Conservation (phyloP, 2,888 invertebrate species). For the Adela reaumurella region DNA sequence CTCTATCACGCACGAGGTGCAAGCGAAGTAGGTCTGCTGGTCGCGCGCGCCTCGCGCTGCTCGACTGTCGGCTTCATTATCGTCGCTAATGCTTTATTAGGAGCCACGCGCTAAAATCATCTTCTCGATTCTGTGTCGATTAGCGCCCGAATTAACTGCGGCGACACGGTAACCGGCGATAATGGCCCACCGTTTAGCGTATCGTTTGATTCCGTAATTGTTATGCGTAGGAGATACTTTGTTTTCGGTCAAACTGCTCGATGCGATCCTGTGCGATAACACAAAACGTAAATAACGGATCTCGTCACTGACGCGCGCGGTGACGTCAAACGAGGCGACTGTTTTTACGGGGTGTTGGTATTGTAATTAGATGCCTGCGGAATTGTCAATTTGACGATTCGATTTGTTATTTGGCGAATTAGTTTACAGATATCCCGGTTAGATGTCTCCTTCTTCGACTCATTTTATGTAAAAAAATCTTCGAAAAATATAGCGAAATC, state of each 20-base stretch:
- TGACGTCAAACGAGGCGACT: not conserved
- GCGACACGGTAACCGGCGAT: constrained; percentile 34
- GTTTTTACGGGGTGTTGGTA: not conserved
- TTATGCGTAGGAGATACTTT: constrained; percentile 35
- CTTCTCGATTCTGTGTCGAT: constrained; percentile 28
- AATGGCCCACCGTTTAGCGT: constrained; percentile 34
- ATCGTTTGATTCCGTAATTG: constrained; percentile 38
- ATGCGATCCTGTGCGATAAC: not conserved
- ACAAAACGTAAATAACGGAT: not conserved
- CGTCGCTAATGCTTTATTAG: constrained; percentile 23
- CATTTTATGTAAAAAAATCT: no score
- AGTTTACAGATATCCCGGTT: no score
- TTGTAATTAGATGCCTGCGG: not conserved
- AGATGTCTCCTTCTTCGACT: no score
- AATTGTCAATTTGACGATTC: no score
- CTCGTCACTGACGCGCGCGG: not conserved
- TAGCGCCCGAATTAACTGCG: constrained; percentile 35
- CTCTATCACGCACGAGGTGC: no score
- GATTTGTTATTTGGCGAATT: no score
- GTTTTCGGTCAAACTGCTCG: constrained; percentile 23
- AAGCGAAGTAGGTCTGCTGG: no score
- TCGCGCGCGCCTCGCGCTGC: no score
- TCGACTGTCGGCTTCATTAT: not conserved
- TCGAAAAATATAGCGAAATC: no score
- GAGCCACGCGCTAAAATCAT: constrained; percentile 42